These are phyloP conservation scores for Thaumatotibia leucotreta DNA, from an alignment of 1,140 invertebrate genomes.

Conservation along the genomic window DNA sequence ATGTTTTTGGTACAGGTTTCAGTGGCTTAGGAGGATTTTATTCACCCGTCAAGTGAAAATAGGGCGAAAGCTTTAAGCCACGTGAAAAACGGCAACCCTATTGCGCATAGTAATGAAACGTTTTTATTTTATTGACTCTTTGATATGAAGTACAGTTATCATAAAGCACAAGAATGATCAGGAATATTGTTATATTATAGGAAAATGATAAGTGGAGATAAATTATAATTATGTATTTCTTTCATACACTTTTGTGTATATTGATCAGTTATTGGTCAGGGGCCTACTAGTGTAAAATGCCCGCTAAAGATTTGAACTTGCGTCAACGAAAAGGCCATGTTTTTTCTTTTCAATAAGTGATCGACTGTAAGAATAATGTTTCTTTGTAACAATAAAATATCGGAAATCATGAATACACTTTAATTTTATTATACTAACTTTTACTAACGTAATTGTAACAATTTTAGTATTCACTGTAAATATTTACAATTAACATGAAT, in stretches of 20 bases:
- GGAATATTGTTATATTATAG: slow-evolving; percentile 1
- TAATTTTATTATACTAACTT: slow-evolving; percentile 21
- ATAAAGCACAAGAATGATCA: not conserved
- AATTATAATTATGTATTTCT: not conserved
- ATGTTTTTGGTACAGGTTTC: too few species aligned
- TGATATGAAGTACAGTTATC: slow-evolving; percentile 5
- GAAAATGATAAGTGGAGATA: not conserved
- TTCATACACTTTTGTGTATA: slow-evolving; percentile 6
- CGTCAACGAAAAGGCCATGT: not conserved
- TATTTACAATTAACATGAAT: slow-evolving; percentile 43
- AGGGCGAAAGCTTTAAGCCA: not conserved
- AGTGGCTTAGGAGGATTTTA: too few species aligned
- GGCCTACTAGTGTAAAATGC: not conserved
- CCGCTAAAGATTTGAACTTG: not conserved
- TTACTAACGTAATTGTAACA: slow-evolving; percentile 21
- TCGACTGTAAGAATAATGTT: not conserved
- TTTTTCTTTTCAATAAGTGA: not conserved
- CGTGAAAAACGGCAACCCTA: not conserved
- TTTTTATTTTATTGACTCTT: not conserved
- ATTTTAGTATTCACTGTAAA: slow-evolving; percentile 44
- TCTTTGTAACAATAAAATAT: not conserved
- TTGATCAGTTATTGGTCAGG: not conserved
- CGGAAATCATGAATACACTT: slow-evolving; percentile 5
- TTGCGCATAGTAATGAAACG: not conserved
- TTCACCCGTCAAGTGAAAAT: too few species aligned